Percentiles rank a stretch among this genome's conserved stretches.
These are phyloP conservation scores for Cynopterus sphinx DNA, from an alignment of 2,797 vertebrate species.

Conservation along the genomic window DNA sequence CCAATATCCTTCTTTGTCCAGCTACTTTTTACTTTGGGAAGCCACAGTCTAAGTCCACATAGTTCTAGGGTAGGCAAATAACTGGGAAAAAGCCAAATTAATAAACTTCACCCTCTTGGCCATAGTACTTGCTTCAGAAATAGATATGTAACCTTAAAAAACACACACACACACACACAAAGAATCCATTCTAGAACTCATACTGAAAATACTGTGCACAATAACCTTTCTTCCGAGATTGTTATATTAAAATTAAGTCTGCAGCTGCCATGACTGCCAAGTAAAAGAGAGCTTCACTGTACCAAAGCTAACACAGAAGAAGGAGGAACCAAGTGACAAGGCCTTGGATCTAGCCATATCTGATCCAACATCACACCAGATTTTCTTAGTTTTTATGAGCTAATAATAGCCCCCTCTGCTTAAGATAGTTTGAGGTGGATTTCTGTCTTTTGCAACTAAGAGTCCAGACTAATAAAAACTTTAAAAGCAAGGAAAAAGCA, in stretches of 20 bases:
- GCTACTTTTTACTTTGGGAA: not conserved
- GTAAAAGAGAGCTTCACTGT: not conserved
- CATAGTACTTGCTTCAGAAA: not conserved
- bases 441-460: slow-evolving; percentile 9
- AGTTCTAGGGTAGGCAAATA: not conserved
- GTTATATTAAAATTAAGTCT: not conserved
- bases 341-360: not conserved
- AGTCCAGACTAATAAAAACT: slow-evolving; percentile 10
- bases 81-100: not conserved
- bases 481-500: not conserved
- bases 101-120: not conserved
- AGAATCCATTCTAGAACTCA: not conserved
- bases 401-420: not conserved
- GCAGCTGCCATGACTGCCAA: not conserved
- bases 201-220: not conserved
- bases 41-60: not conserved
- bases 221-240: not conserved
- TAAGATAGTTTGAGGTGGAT: not conserved
- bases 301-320: not conserved
- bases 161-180: not conserved
- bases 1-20: not conserved
- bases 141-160: not conserved
- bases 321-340: not conserved
- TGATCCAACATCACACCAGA: not conserved
- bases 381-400: not conserved